phyloP scores from a whole-genome alignment of 2,888 invertebrate genomes.

The Oscheius sp. region DNA sequence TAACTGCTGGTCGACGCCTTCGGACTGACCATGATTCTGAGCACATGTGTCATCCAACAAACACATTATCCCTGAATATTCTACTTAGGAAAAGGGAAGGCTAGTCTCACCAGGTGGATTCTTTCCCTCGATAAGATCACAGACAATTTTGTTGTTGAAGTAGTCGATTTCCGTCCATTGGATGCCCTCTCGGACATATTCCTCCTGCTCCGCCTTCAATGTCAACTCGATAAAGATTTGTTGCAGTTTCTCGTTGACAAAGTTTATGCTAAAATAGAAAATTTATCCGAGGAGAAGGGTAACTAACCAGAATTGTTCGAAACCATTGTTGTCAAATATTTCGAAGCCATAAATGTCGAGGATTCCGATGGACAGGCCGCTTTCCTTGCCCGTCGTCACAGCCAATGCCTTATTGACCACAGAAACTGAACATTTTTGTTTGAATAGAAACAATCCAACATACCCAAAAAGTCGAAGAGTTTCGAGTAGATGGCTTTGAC shows the following conservation, averaged over 20 bases:
- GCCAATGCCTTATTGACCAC: slow-evolving; percentile 80
- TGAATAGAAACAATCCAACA: background rate
- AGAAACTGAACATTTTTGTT: slow-evolving; percentile 73
- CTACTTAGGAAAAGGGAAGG: background rate
- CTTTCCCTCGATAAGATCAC: slow-evolving; percentile 80
- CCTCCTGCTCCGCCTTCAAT: slow-evolving; percentile 80
- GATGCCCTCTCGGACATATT: slow-evolving; percentile 81
- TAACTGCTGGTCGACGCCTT: slow-evolving; percentile 78
- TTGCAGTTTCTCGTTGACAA: slow-evolving; percentile 82
- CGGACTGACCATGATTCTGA: slow-evolving; percentile 80
- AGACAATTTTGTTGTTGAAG: slow-evolving; percentile 82
- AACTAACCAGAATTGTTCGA: slow-evolving; percentile 79
- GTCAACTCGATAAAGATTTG: slow-evolving; percentile 83
- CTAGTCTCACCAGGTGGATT: slow-evolving; percentile 77
- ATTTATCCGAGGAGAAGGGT: background rate
- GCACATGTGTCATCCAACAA: slow-evolving; percentile 82
- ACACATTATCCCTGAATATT: slow-evolving; percentile 77
- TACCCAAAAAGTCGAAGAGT: slow-evolving; percentile 80
- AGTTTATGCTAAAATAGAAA: slow-evolving; percentile 78
- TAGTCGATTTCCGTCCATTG: slow-evolving; percentile 81
- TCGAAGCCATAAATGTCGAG: slow-evolving; percentile 83
- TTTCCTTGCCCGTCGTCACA: slow-evolving; percentile 39
- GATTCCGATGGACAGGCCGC: slow-evolving; percentile 78
- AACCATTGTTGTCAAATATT: slow-evolving; percentile 81
- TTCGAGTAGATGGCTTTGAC: slow-evolving; percentile 80